A percentile compares a stretch with the other conserved stretches of the same genome.
These are phyloP conservation scores for Saxicola maurus DNA, from an alignment of 2,797 vertebrate species.

Conservation along the genomic window DNA sequence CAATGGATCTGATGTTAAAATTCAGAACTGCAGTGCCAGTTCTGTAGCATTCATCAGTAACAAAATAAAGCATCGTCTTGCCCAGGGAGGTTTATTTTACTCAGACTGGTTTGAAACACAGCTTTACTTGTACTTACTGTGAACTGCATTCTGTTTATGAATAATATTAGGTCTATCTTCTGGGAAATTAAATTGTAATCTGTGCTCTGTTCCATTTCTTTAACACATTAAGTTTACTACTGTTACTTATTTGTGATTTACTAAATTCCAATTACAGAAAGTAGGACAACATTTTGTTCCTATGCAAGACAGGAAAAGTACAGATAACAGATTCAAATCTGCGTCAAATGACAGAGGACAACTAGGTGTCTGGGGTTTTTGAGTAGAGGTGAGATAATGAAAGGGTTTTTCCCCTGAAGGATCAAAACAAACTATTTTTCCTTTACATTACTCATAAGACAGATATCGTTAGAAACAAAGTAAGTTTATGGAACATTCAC, in stretches of 20 bases:
- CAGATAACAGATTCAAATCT: constrained; percentile 23
- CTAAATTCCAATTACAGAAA: constrained; percentile 28
- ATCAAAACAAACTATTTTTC: constrained; percentile 8
- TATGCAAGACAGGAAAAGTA: constrained; percentile 40
- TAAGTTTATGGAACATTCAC: neutral
- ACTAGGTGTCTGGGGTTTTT: constrained; percentile 28
- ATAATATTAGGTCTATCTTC: neutral
- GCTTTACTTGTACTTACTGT: neutral
- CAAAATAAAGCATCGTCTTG: neutral
- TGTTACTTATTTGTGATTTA: neutral
- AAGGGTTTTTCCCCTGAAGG: constrained; percentile 39
- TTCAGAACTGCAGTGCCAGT: neutral
- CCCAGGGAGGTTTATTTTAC: neutral
- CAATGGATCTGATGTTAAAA: neutral
- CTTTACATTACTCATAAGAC: constrained; percentile 1
- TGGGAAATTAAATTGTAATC: constrained; percentile 10
- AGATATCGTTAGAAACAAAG: neutral
- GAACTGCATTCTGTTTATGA: neutral
- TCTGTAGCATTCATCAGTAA: neutral
- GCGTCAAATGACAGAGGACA: constrained; percentile 22
- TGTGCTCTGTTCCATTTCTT: constrained; percentile 3
- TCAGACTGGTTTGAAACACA: neutral
- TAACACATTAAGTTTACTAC: neutral
- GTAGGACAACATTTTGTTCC: constrained; percentile 44
- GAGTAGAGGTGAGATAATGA: neutral